Evolutionary conservation across 2,113 vertebrate species (phyloP), one percentile per base, ranked within the genome.

Genomic region (Poeciliopsis prolifica): DNA sequence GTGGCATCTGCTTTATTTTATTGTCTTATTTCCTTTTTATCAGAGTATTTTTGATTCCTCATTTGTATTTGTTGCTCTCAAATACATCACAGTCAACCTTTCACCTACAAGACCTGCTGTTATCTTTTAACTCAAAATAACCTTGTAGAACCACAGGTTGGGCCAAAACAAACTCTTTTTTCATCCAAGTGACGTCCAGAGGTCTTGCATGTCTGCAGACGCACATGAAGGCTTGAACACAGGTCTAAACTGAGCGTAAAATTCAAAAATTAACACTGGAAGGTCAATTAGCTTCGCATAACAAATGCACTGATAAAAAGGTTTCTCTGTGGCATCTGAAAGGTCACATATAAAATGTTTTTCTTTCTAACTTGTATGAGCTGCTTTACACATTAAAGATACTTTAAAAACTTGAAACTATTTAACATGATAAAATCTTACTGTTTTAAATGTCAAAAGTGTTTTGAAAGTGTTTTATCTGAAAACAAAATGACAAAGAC

Each of bases 1-100:
- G 78, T 64, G 37, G 82, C 88, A 90, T 92, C 86, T 92, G 86
- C 70, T 65, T 64, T 85, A 85, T 75, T 37, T 61, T 69, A 66
- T 58, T 15, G 44, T 31, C 5, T 62, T 17, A 4, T 63, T 63
- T 63, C 17, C 0, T 30, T 30, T 31, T 31, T 19, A 12, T 19
- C 29, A 19, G 28, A 31, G 15, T 6, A 22, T 31, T 63, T 54
- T 54, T 24, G 22, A 24, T 54, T 8, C 22, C 7, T 9, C 22
- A 19, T 8, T 5, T 54, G 22, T 9, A 54, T 24, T 17, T 10
- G 2, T 22, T 54, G 51, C 51, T 24, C 8, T 54, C 24, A 11
- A 58, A n/a, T 9, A 10, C 22, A 22, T 58, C 24, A 58, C 17
- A 54, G 24, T 58, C 24, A n/a, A 58, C 51, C 51, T 58, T n/a